Evolutionary conservation across 1,140 invertebrate species (phyloP), one percentile per base, ranked within the genome.

Genomic region (Drosophila simulans): DNA sequence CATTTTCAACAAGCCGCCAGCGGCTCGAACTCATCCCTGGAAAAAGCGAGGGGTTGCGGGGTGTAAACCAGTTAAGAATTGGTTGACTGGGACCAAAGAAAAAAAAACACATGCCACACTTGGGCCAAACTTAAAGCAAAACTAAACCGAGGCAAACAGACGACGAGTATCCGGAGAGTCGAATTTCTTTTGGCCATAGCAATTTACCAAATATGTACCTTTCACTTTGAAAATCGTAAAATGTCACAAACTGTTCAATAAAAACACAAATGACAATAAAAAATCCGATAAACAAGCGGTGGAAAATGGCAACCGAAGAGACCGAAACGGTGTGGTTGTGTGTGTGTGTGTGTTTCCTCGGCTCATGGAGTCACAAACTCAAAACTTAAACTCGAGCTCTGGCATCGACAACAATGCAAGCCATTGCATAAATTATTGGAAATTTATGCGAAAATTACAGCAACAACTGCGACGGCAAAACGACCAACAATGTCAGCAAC

Each of bases 151-250:
- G 35, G 12, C 46, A 48, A 27, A 20, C 8, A 43, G 15, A 20
- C 15, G 56, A 57, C 59, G 51, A 57, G 35, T 43, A 17, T 40
- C 25, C 13, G 39, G 27, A 64, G 62, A 66, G 63, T 27, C 13
- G 74, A 54, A 64, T 77, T 80, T 78, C 71, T 71, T 31, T 77
- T 70, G 73, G 66, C 51, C 64, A 78, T 58, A 64, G 80, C 74
- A 78, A 83, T 82, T 82, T 78, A 82, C 74, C 80, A 83, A 82
- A 83, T 78, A 83, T 83, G 80, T 83, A 82, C 80, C 80, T 83
- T 83, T 83, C 80, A 83, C 80, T 83, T 83, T 83, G 75, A 82
- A 83, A 82, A 82, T 78, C 74, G 79, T 83, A 83, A 83, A 83
- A 83, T 82, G 80, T 83, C 79, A 82, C 79, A 83, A 83, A 83